Percentiles rank a stretch among this genome's conserved stretches.
Conservation (phyloP, 2,797 vertebrate genomes). For the Bradypodion pumilum region DNA sequence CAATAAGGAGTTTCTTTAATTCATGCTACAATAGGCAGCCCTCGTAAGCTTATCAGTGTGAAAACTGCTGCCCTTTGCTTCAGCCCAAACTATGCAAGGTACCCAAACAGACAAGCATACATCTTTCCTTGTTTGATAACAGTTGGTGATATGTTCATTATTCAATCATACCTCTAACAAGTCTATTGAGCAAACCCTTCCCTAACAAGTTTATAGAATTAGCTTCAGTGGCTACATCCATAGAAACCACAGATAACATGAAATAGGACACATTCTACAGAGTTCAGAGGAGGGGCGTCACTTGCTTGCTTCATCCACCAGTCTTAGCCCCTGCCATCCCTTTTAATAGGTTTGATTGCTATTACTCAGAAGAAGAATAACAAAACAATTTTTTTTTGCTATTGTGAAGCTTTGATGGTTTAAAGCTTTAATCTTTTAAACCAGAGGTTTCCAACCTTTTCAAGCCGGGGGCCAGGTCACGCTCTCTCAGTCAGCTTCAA, state of each 20-base stretch:
- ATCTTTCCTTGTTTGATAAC: not conserved
- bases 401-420: no score
- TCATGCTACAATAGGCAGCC: not conserved
- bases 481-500: no score
- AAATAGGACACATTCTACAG: not conserved
- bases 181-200: no score
- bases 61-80: not conserved
- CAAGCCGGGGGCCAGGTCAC: no score
- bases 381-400: no score
- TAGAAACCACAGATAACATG: not conserved
- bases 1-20: not conserved
- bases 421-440: no score
- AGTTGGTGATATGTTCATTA: no score
- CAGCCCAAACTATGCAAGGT: not conserved
- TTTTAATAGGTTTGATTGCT: not conserved
- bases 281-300: not conserved
- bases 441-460: no score
- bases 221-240: not conserved
- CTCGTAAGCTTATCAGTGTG: not conserved
- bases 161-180: no score
- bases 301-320: not conserved
- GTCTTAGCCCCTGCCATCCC: not conserved
- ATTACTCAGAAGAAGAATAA: no score
- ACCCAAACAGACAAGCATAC: not conserved
- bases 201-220: not conserved